Base-by-base conservation (phyloP, 1,140 invertebrate genomes). In the Neomicropteryx cornuta region DNA sequence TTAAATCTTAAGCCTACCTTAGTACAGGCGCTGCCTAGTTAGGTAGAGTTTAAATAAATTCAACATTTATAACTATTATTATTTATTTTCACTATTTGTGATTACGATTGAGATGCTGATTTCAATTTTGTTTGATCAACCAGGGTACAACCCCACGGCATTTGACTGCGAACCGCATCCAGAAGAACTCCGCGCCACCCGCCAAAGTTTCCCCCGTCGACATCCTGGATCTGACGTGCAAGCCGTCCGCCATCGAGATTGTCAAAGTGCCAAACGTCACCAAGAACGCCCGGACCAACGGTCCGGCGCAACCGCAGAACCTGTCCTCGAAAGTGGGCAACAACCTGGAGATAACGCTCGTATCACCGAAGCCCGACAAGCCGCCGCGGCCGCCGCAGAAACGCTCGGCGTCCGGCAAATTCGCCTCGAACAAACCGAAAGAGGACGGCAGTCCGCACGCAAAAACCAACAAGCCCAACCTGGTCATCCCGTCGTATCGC, bases 331-430 rank as follows among this genome's bases (percentile, higher is more conserved):
- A 66, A 36, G 60, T 74, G 3, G 70, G 67, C 1, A 70, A 71
- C 0, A 75, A 76, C 48, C 46, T 78, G 33, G 74, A 78, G 53
- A 77, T 78, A 23, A 78, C 73, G 0, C 45, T 77, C 43, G 72
- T 78, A 2, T 65, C 59, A 32, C 46, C 56, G 4, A 60, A 58
- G 38, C 42, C 52, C 0, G 56, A 56, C n/a, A 52, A 50, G 3
- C 52, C 59, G 0, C 49, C 46, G 0, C 57, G 54, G 32, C 39
- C 48, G 1, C 55, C 56, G 0, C 62, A 61, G 20, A 66, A 65
- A 19, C 28, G 63, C 4, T 59, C 61, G 0, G 60, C 62, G 1
- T 60, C 64, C 38, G 60, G 62, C 0, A 64, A 66, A 47, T 68
- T 66, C 41, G 47, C 58, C 34, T 58, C 64, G 1, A 46, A 52